These are phyloP conservation scores for Chunga burmeisteri DNA, from an alignment of 2,113 vertebrate species.

Conservation along the genomic window DNA sequence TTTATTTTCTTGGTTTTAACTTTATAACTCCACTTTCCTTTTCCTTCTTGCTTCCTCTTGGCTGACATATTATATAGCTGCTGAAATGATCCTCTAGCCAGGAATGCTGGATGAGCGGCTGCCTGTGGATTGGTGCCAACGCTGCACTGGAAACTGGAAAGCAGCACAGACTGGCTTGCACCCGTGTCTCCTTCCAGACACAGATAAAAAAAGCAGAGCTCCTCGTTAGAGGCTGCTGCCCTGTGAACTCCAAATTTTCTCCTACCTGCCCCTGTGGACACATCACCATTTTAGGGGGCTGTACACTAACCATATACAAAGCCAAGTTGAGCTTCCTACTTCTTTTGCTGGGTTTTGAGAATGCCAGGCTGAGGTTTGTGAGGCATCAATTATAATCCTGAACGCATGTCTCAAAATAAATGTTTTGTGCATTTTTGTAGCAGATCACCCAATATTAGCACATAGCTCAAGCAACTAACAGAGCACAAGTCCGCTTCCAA, in stretches of 20 bases:
- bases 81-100: slow-evolving; percentile 59
- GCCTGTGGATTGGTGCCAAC: slow-evolving; percentile 51
- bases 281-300: background rate
- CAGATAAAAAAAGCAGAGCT: background rate
- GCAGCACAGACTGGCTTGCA: slow-evolving; percentile 1
- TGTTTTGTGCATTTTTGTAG: slow-evolving; percentile 6
- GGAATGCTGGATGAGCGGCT: slow-evolving; percentile 62
- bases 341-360: background rate
- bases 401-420: slow-evolving; percentile 4
- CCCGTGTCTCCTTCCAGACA: background rate
- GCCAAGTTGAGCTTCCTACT: background rate
- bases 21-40: slow-evolving; percentile 27
- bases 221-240: background rate
- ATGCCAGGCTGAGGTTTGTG: background rate
- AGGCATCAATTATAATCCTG: background rate
- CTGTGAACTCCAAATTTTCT: background rate
- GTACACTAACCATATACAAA: background rate
- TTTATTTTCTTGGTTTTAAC: slow-evolving; percentile 56
- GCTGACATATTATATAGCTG: slow-evolving; percentile 53
- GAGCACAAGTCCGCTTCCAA: slow-evolving; percentile 41
- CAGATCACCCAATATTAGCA: slow-evolving; percentile 41
- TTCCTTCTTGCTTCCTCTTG: slow-evolving; percentile 65
- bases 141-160: slow-evolving; percentile 47
- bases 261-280: background rate
- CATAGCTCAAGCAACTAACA: background rate